A percentile compares a stretch with the other conserved stretches of the same genome.
Conservation (phyloP, 2,113 vertebrate species). For the Leucosticte australis region DNA sequence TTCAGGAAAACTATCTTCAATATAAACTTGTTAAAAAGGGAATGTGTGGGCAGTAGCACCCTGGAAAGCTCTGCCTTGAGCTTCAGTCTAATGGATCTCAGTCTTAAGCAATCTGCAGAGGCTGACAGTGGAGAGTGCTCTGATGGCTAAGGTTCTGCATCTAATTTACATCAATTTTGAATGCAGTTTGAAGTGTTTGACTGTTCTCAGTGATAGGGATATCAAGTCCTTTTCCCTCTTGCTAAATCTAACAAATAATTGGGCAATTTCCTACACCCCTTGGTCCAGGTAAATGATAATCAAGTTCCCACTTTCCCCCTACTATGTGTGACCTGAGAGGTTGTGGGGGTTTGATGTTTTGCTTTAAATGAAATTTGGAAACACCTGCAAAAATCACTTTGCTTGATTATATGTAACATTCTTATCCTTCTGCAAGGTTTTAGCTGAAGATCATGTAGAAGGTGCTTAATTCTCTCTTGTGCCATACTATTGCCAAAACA, state of each 20-base stretch:
- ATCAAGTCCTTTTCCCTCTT: not conserved
- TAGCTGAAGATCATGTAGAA: not conserved
- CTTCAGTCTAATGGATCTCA: not conserved
- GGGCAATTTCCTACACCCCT: not conserved
- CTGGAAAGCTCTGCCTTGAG: not conserved
- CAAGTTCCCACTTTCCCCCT: not conserved
- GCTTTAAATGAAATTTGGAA: not conserved
- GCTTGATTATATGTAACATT: not conserved
- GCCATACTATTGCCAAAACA: not conserved
- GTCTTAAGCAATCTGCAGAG: not conserved
- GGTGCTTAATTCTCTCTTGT: not conserved
- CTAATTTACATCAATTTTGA: not conserved
- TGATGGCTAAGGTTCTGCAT: not conserved
- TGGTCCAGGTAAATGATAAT: not conserved
- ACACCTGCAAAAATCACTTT: not conserved
- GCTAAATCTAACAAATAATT: not conserved
- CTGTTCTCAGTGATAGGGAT: not conserved
- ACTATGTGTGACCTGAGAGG: not conserved
- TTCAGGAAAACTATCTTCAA: not conserved
- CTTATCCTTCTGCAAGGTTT: not conserved
- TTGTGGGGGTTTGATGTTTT: not conserved
- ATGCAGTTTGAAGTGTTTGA: not conserved
- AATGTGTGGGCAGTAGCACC: not conserved
- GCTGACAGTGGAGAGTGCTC: not conserved
- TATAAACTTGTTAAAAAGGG: not conserved